Conservation (phyloP, 2,113 vertebrate species). For the Semicossyphus pulcher region DNA sequence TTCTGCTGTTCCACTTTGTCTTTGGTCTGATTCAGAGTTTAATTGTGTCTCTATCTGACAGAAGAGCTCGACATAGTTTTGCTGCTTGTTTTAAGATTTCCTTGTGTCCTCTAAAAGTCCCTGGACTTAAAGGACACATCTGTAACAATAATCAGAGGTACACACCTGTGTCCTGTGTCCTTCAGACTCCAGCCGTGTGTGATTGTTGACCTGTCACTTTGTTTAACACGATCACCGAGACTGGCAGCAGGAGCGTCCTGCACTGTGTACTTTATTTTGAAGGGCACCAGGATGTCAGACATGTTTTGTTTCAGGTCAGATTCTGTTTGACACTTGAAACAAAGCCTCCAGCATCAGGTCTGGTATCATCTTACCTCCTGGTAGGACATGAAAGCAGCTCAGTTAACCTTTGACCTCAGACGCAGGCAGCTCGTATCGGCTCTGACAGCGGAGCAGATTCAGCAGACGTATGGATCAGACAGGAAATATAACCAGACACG, state of each 20-base stretch:
- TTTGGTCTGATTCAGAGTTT: no score
- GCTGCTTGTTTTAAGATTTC: no score
- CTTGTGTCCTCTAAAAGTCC: background rate
- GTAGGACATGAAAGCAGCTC: constrained; percentile 26
- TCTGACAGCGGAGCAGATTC: constrained; percentile 33
- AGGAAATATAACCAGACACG: constrained; percentile 18
- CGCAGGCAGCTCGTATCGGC: constrained; percentile 5
- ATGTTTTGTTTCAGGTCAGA: constrained; percentile 28
- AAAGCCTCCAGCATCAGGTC: constrained; percentile 21
- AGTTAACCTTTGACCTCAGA: constrained; percentile 39
- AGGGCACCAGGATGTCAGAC: constrained; percentile 15
- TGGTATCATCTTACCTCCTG: constrained; percentile 21
- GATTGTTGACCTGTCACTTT: background rate
- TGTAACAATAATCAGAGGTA: background rate
- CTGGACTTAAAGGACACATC: background rate
- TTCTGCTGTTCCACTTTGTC: no score
- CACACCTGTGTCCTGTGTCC: no score
- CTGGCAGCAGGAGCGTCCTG: background rate
- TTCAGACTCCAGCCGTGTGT: background rate
- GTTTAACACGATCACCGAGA: constrained; percentile 1
- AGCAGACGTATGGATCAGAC: constrained; percentile 19
- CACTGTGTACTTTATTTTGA: background rate
- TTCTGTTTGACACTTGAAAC: constrained; percentile 42
- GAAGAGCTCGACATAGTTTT: no score
- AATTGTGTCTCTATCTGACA: no score